Conservation (phyloP, 2,797 vertebrate genomes). For the Lepilemur ruficaudatus region DNA sequence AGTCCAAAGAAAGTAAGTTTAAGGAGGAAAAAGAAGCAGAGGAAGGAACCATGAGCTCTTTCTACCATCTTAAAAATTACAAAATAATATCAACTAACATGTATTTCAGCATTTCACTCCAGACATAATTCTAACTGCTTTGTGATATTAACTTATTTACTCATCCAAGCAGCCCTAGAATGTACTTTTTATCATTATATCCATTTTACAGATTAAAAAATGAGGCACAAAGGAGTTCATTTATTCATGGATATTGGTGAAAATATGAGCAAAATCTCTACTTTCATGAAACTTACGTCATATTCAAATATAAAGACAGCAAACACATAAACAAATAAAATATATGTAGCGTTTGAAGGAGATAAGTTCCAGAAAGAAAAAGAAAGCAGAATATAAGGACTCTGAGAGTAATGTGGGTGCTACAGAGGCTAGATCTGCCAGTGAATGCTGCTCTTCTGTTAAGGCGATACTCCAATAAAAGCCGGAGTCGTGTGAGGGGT, state of each 20-base stretch:
- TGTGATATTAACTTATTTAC: not conserved
- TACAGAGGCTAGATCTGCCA: rapidly evolving
- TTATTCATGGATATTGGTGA: not conserved
- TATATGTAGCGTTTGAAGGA: not conserved
- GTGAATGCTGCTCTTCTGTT: rapidly evolving
- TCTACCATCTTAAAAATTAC: not conserved
- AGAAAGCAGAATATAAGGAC: not conserved
- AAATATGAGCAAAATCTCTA: not conserved
- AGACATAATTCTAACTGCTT: not conserved
- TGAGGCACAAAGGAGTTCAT: not conserved
- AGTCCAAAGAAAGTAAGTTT: not conserved
- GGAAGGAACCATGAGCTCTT: not conserved
- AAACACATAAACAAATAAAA: not conserved
- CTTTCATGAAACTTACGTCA: not conserved
- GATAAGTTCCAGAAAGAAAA: not conserved
- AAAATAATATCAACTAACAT: not conserved
- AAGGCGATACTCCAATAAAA: not conserved
- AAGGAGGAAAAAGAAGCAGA: not conserved
- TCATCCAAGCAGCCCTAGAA: not conserved
- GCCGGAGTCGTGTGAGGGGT: rapidly evolving
- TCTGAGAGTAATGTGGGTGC: not conserved
- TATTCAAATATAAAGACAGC: not conserved
- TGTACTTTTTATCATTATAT: not conserved
- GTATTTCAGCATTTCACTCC: not conserved
- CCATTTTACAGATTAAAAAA: not conserved